These are phyloP conservation scores for Hydrotaea diabolus DNA, from an alignment of 2,888 invertebrate genomes.

Conservation along the genomic window DNA sequence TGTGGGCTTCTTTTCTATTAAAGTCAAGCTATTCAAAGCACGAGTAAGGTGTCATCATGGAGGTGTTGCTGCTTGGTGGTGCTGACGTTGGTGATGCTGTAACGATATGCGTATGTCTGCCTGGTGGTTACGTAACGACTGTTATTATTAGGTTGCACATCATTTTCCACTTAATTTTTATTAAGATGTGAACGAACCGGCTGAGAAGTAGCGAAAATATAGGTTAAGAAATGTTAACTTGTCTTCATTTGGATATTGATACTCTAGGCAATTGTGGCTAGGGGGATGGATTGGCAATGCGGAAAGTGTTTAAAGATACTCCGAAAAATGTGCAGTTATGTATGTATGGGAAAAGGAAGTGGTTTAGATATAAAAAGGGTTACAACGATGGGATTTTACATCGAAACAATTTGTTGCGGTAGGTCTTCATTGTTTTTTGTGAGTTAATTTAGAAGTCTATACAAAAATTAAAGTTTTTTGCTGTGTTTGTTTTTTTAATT, in stretches of 20 bases:
- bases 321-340: background rate
- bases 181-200: background rate
- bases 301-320: background rate
- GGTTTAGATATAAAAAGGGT: too few relatives aligned
- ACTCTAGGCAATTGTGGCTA: background rate
- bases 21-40: conserved; percentile 10
- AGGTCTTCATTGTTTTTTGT: too few relatives aligned
- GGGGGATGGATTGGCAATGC: background rate
- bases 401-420: too few relatives aligned
- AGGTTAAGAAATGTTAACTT: conserved; percentile 4
- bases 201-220: background rate
- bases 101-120: background rate
- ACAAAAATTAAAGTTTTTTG: too few relatives aligned
- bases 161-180: conserved; percentile 1
- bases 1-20: conserved; percentile 3
- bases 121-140: conserved; percentile 7
- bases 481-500: too few relatives aligned
- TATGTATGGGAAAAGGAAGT: too few relatives aligned
- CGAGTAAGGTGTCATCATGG: conserved; percentile 44
- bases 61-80: background rate
- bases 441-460: too few relatives aligned
- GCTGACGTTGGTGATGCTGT: background rate
- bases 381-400: too few relatives aligned
- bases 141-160: conserved; percentile 24
- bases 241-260: background rate